Evolutionary conservation across 2,797 vertebrate genomes (phyloP).

Genomic region (Choloepus didactylus): DNA sequence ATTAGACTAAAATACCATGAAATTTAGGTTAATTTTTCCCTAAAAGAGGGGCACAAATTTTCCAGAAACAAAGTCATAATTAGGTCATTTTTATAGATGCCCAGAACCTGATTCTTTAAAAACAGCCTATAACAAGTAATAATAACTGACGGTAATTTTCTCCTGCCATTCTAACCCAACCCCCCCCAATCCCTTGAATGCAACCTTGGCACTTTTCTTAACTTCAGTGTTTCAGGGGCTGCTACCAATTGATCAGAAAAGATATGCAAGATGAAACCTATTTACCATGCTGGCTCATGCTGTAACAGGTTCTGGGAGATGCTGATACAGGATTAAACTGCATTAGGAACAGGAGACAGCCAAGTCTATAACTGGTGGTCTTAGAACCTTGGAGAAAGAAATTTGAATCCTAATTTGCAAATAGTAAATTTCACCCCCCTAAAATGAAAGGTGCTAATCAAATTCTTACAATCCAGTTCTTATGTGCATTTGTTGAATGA

Average conservation of each 20-base stretch:
- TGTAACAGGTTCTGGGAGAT: neutral
- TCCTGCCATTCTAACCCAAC: neutral
- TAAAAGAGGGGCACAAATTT: neutral
- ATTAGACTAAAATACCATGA: neutral
- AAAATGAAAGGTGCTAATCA: conserved; percentile 8
- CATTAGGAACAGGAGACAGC: neutral
- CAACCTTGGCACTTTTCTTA: neutral
- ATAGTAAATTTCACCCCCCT: neutral
- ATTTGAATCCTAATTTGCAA: neutral
- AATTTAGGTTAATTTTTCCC: neutral
- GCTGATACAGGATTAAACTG: neutral
- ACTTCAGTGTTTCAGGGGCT: neutral
- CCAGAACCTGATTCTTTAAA: neutral
- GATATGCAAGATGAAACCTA: neutral
- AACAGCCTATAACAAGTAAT: neutral
- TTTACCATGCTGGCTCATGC: neutral
- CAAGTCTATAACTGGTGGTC: neutral
- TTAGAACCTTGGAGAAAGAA: conserved; percentile 1
- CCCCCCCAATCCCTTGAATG: neutral
- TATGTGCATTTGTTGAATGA: neutral
- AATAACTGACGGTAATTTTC: neutral
- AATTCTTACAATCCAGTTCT: neutral
- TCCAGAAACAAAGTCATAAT: neutral
- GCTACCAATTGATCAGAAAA: neutral
- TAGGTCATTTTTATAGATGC: neutral